A percentile compares a stretch with the other conserved stretches of the same genome.
These are phyloP conservation scores for Artibeus lituratus DNA, from an alignment of 2,797 vertebrate species.

Conservation along the genomic window DNA sequence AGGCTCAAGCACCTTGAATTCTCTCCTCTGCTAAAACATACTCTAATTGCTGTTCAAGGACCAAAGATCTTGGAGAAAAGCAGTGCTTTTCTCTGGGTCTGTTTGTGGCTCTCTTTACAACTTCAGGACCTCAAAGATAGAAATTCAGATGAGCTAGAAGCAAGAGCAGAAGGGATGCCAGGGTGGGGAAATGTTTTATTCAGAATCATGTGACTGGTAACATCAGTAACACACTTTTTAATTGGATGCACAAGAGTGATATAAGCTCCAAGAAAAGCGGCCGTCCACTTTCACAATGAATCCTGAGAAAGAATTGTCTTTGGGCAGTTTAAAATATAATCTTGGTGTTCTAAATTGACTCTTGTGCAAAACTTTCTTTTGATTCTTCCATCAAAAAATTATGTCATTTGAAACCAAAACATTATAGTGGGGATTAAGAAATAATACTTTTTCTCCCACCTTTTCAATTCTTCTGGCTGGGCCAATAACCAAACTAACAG, in stretches of 20 bases:
- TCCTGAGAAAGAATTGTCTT: neutral
- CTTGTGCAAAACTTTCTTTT: neutral
- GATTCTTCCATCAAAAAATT: neutral
- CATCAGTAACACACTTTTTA: slow-evolving; percentile 18
- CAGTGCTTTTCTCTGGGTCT: slow-evolving; percentile 30
- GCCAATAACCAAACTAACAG: neutral
- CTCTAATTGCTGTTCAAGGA: slow-evolving; percentile 52
- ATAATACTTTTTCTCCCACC: neutral
- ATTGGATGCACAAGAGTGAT: neutral
- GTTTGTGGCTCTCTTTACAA: slow-evolving; percentile 43
- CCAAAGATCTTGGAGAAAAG: slow-evolving; percentile 35
- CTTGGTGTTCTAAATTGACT: neutral
- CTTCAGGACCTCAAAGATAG: slow-evolving; percentile 36
- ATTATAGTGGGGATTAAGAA: neutral
- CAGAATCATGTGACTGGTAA: slow-evolving; percentile 28
- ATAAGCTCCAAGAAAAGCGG: slow-evolving; percentile 6
- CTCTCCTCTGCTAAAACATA: slow-evolving; percentile 37
- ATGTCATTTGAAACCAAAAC: neutral
- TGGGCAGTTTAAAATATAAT: slow-evolving; percentile 4
- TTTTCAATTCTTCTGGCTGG: neutral
- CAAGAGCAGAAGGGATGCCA: slow-evolving; percentile 14
- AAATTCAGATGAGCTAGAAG: slow-evolving; percentile 27
- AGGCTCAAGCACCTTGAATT: slow-evolving; percentile 33
- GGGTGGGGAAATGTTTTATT: slow-evolving; percentile 27
- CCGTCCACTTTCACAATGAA: neutral